phyloP scores from a whole-genome alignment of 2,888 invertebrate genomes.

The Monoplex corrugatus region DNA sequence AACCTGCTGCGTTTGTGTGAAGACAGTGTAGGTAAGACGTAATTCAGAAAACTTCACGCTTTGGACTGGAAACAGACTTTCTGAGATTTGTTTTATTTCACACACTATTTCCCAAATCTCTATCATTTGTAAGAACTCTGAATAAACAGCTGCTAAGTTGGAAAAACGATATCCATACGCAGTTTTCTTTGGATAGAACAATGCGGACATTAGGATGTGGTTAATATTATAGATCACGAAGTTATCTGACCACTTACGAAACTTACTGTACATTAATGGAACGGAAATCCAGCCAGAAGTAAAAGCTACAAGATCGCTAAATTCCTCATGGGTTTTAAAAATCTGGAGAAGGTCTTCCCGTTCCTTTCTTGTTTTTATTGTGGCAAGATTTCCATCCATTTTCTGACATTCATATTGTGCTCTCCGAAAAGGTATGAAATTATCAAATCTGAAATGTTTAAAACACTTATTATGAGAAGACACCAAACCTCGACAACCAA shows the following conservation, averaged over 20 bases:
- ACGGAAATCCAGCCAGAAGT: not conserved
- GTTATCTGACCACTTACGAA: not conserved
- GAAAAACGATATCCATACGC: no score
- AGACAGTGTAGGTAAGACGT: not conserved
- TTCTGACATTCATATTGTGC: not conserved
- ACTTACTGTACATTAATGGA: not conserved
- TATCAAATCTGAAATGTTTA: not conserved
- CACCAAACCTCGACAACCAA: not conserved
- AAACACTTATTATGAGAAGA: not conserved
- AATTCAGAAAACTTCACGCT: not conserved
- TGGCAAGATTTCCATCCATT: not conserved
- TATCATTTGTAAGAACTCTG: no score
- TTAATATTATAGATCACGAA: not conserved
- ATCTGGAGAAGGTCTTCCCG: not conserved
- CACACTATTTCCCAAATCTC: not conserved
- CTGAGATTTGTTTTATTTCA: not conserved
- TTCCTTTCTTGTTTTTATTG: not conserved
- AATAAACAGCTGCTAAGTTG: not conserved
- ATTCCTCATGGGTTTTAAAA: not conserved
- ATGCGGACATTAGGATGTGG: not conserved
- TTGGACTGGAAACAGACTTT: not conserved
- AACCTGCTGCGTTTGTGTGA: not conserved
- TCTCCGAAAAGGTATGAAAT: no score
- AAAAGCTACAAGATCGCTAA: not conserved
- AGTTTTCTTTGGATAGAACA: not conserved